A percentile compares a stretch with the other conserved stretches of the same genome.
Evolutionary conservation across 2,797 vertebrate species (phyloP).

Genomic region (Megaceryle alcyon): DNA sequence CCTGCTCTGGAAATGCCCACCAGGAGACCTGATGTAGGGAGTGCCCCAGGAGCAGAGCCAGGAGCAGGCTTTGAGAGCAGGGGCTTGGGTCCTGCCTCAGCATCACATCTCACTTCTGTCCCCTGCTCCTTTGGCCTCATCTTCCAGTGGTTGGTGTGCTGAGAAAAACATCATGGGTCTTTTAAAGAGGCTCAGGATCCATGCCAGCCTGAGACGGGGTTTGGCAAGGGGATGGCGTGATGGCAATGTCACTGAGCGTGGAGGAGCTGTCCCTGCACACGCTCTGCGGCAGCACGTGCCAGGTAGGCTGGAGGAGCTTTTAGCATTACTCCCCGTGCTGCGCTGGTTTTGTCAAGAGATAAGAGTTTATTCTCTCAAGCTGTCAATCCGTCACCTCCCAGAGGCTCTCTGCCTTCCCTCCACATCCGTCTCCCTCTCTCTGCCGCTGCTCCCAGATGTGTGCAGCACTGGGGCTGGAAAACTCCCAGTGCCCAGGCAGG

Average conservation of each 20-base stretch:
- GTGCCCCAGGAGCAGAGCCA: fast-evolving
- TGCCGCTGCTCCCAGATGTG: constrained; percentile 43
- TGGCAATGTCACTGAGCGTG: background rate
- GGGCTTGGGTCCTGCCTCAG: background rate
- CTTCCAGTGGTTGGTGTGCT: fast-evolving
- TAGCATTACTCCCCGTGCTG: background rate
- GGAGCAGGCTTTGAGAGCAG: background rate
- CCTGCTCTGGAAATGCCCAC: background rate
- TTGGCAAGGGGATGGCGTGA: background rate
- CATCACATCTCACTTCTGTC: background rate
- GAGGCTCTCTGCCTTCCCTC: constrained; percentile 28
- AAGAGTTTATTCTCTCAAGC: constrained; percentile 44
- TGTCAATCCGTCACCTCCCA: constrained; percentile 64
- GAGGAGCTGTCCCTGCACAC: background rate
- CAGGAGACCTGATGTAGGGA: background rate
- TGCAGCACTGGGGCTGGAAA: background rate
- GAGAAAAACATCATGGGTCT: background rate
- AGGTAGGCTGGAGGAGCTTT: background rate
- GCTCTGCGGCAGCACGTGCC: background rate
- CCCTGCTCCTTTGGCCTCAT: background rate
- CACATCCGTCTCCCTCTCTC: constrained; percentile 13
- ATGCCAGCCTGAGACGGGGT: background rate
- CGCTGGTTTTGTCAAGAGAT: background rate
- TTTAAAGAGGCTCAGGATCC: background rate
- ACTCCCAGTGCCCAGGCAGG: background rate